A percentile compares a stretch with the other conserved stretches of the same genome.
phyloP scores from a whole-genome alignment of 2,888 invertebrate genomes.

The Lepidochitona cinerea region DNA sequence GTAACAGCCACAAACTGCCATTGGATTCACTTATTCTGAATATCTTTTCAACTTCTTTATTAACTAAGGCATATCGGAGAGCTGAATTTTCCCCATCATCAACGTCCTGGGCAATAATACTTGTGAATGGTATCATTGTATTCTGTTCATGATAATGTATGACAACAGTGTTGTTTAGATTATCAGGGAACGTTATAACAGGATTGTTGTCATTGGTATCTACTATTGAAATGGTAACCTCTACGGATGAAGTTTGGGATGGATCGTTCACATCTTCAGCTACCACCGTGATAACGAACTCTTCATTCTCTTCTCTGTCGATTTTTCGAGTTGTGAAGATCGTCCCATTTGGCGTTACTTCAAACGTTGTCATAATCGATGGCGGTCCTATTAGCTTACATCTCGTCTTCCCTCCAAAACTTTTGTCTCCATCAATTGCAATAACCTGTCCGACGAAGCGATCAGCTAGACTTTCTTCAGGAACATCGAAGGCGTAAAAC shows the following conservation, averaged over 20 bases:
- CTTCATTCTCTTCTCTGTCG: background rate
- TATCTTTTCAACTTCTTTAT: background rate
- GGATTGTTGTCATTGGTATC: background rate
- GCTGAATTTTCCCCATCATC: background rate
- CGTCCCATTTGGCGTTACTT: background rate
- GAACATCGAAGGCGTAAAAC: constrained; percentile 81
- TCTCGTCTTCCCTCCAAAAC: constrained; percentile 78
- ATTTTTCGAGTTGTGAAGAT: background rate
- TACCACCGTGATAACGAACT: background rate
- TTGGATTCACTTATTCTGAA: background rate
- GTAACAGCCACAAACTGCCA: background rate
- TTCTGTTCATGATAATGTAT: background rate
- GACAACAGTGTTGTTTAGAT: background rate
- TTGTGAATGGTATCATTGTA: background rate
- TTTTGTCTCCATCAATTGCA: constrained; percentile 72
- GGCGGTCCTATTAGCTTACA: constrained; percentile 80
- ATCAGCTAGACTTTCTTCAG: constrained; percentile 80
- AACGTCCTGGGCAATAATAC: background rate
- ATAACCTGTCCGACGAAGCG: constrained; percentile 79
- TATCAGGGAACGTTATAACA: background rate
- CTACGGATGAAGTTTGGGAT: background rate
- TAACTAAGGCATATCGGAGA: background rate
- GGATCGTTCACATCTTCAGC: background rate
- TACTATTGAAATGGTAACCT: background rate
- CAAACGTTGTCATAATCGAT: background rate